Percentiles rank a stretch among this genome's conserved stretches.
Conservation (phyloP, 2,797 vertebrate species). For the Chaunax sp. region DNA sequence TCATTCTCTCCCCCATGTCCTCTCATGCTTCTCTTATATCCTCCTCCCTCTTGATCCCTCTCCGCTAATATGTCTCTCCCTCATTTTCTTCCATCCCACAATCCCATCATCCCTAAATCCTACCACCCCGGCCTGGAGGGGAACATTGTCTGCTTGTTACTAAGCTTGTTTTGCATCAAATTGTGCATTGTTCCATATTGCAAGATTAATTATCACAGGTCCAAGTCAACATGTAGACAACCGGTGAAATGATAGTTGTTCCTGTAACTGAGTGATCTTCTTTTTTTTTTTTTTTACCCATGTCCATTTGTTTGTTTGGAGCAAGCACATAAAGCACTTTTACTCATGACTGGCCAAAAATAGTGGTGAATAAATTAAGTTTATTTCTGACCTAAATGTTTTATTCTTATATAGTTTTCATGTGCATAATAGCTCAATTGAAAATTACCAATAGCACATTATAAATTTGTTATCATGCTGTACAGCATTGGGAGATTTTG, state of each 20-base stretch:
- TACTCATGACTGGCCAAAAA: neutral
- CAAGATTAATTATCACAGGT: slow-evolving; percentile 1
- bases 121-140: neutral
- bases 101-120: slow-evolving; percentile 18
- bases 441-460: no score
- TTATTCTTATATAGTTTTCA: neutral
- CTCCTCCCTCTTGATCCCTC: neutral
- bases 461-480: neutral
- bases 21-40: slow-evolving; percentile 3
- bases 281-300: neutral
- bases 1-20: neutral
- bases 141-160: slow-evolving; percentile 34
- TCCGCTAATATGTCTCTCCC: slow-evolving; percentile 15
- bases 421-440: no score
- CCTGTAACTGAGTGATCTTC: slow-evolving; percentile 8
- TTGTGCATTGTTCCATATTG: slow-evolving; percentile 14
- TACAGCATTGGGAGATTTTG: neutral
- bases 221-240: slow-evolving; percentile 9
- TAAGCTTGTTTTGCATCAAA: slow-evolving; percentile 45
- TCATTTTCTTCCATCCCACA: slow-evolving; percentile 21
- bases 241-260: neutral
- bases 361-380: neutral
- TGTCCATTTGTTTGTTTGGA: no score
- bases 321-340: no score
- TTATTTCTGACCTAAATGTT: neutral